Evolutionary conservation across 2,113 vertebrate genomes (phyloP), one percentile per base, ranked within the genome.

Genomic region (Echinops telfairi): DNA sequence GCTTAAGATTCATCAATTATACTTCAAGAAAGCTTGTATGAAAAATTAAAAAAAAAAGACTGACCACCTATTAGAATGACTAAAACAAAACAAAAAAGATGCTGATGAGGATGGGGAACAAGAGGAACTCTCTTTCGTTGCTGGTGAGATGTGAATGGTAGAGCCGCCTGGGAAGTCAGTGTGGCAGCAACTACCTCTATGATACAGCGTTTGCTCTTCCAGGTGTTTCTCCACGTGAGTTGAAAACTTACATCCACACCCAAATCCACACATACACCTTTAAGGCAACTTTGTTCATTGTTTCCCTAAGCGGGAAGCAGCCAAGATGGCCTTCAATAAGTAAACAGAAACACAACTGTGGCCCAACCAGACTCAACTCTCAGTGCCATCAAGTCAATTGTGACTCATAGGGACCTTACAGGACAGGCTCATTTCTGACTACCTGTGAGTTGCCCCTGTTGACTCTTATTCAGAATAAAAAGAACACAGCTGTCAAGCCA

Each of bases 11-110:
- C 77, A 31, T 82, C 58, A 92, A 75, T 40, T 73, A 77, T 17
- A 91, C n/a, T 40, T 90, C 43, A 88, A 87, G 43, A 83, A 89
- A 85, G 29, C 16, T 79, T 27, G 11, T 27, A 86, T 8, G 31
- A 76, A 79, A 77, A 3, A 40, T 40, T 40, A 60, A 31, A 85
- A 87, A 89, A 83, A 15, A 77, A 77, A 16, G 38, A 47, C 25
- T 47, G 16, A 78, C 25, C 62, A 64, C 62, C 40, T 78, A 78
- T 8, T 29, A 29, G 14, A 78, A 47, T 31, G 76, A 36, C 36
- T 78, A 31, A 78, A 78, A 43, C 25, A 19, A 71, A 40, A 14
- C 7, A 78, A 29, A 29, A 29, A 15, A 47, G 76, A 47, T 78
- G 76, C 38, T 47, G 76, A 40, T 27, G 36, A 78, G 14, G 40